These are phyloP conservation scores for Calameuta idolon DNA, from an alignment of 2,888 invertebrate species.

Conservation along the genomic window DNA sequence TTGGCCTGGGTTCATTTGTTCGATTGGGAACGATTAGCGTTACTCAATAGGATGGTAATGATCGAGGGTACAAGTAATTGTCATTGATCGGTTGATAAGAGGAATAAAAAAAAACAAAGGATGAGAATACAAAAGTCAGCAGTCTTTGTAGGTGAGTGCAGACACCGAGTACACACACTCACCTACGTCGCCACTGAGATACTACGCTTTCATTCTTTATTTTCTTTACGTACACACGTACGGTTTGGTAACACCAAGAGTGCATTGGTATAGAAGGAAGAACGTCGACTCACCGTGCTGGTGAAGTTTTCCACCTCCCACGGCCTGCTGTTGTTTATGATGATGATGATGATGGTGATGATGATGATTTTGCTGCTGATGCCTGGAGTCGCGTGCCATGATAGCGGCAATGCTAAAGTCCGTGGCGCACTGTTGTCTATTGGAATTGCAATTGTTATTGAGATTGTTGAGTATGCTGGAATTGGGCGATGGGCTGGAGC, in stretches of 20 bases:
- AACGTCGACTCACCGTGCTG: slow-evolving; percentile 55
- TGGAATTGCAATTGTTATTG: slow-evolving; percentile 65
- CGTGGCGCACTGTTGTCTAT: slow-evolving; percentile 86
- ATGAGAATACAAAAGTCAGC: neutral
- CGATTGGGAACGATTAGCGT: neutral
- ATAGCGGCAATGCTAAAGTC: slow-evolving; percentile 97
- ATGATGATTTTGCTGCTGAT: slow-evolving; percentile 73
- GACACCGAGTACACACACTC: neutral
- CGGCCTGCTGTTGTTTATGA: slow-evolving; percentile 51
- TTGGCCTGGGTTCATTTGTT: neutral
- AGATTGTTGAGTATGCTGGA: slow-evolving; percentile 57
- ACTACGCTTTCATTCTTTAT: neutral
- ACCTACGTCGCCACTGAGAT: neutral
- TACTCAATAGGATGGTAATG: neutral
- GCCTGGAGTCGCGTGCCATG: slow-evolving; percentile 80
- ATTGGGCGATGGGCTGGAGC: slow-evolving; percentile 70
- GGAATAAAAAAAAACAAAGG: neutral
- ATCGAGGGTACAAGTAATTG: neutral
- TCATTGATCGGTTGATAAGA: neutral
- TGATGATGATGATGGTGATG: slow-evolving; percentile 46
- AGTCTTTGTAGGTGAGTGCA: neutral
- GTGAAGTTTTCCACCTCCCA: slow-evolving; percentile 58
- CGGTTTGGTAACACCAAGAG: neutral
- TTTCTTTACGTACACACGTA: neutral
- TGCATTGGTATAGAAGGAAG: neutral